Conservation (phyloP, 2,797 vertebrate genomes). For the Acipenser ruthenus region DNA sequence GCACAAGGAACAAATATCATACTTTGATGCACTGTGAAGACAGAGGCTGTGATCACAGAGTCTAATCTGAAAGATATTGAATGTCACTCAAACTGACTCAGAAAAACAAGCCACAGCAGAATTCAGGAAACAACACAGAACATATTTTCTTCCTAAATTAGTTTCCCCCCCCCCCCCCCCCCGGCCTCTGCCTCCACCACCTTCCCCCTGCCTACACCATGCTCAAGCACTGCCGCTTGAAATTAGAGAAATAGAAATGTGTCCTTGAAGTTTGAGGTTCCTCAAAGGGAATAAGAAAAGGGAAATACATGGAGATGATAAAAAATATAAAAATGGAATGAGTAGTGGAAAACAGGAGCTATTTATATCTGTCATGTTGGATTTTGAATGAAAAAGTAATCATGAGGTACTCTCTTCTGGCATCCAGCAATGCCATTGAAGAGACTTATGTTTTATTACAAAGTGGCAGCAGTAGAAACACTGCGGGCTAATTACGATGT, state of each 20-base stretch:
- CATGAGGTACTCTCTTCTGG: slow-evolving; percentile 14
- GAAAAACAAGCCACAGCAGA: neutral
- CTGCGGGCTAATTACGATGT: slow-evolving; percentile 23
- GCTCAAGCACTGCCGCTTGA: too few species aligned
- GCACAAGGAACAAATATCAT: neutral
- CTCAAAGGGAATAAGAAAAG: too few species aligned
- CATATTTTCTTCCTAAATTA: neutral
- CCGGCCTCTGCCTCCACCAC: too few species aligned
- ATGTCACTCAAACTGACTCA: neutral
- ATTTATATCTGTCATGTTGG: neutral
- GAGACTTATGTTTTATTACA: slow-evolving; percentile 16
- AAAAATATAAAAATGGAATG: neutral
- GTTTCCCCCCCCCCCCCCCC: too few species aligned
- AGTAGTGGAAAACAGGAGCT: slow-evolving; percentile 10
- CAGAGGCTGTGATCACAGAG: neutral
- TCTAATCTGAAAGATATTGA: neutral
- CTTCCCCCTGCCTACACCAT: too few species aligned
- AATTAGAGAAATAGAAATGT: too few species aligned
- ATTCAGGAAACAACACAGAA: too few species aligned
- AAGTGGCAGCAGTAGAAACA: slow-evolving; percentile 19
- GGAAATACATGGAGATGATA: too few species aligned
- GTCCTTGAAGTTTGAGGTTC: too few species aligned
- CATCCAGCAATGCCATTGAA: slow-evolving; percentile 14
- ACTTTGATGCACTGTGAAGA: neutral
- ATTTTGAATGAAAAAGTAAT: slow-evolving; percentile 22